Conservation (phyloP, 2,888 invertebrate species). For the Marronus borbonicus region DNA sequence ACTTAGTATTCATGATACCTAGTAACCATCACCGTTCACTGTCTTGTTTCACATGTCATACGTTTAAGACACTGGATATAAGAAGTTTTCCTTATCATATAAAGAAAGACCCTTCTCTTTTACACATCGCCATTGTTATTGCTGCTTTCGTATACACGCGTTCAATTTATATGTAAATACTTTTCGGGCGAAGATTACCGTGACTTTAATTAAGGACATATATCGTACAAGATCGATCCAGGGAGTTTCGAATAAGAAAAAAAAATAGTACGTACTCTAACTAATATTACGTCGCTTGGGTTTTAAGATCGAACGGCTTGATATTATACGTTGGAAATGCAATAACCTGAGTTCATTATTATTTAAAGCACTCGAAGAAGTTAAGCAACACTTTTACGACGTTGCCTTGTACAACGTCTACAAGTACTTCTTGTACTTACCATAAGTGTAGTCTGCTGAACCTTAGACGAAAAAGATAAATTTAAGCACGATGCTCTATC, state of each 20-base stretch:
- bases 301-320: constrained; percentile 21
- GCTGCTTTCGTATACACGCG: constrained; percentile 10
- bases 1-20: neutral
- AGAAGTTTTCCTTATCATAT: constrained; percentile 3
- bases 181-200: constrained; percentile 30
- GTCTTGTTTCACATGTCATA: neutral
- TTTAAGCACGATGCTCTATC: neutral
- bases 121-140: constrained; percentile 13
- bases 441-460: neutral
- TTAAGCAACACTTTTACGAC: constrained; percentile 21
- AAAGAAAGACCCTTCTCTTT: neutral
- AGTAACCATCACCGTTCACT: neutral
- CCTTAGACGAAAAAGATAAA: neutral
- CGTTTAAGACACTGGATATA: constrained; percentile 4
- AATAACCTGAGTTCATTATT: constrained; percentile 21
- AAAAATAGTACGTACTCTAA: constrained; percentile 19
- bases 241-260: neutral
- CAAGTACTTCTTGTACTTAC: constrained; percentile 1
- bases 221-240: constrained; percentile 18
- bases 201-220: constrained; percentile 36
- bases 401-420: neutral
- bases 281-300: constrained; percentile 15
- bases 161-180: constrained; percentile 45
- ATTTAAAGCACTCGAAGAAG: constrained; percentile 30
- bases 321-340: constrained; percentile 20